Evolutionary conservation across 2,113 vertebrate species (phyloP).

Genomic region (Chascanopsetta lugubris): DNA sequence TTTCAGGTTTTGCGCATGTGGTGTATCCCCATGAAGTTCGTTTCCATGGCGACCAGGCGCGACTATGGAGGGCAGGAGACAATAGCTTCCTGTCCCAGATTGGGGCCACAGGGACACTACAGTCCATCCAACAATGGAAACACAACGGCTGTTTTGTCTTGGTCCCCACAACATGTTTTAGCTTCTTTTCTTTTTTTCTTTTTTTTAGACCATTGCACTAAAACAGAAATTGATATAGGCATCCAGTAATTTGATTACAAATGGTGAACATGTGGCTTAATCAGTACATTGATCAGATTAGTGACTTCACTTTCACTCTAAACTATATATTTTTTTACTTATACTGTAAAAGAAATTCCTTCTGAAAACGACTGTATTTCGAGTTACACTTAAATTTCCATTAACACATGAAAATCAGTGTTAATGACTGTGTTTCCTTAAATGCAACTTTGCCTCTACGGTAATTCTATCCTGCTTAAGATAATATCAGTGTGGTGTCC

Average conservation of each 20-base stretch:
- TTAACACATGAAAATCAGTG: too few relatives aligned
- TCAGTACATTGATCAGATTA: background rate
- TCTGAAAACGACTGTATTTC: too few relatives aligned
- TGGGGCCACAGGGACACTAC: conserved; percentile 51
- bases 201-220: background rate
- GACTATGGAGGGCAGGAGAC: conserved; percentile 46
- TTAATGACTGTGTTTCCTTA: background rate
- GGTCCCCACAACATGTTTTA: conserved; percentile 2
- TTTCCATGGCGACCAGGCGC: conserved; percentile 52
- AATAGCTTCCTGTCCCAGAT: conserved; percentile 70
- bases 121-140: conserved; percentile 47
- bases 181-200: too few relatives aligned
- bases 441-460: background rate
- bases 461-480: background rate
- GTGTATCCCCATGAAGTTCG: conserved; percentile 23
- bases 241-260: background rate
- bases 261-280: background rate
- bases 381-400: too few relatives aligned
- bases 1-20: conserved; percentile 10
- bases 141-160: conserved; percentile 63
- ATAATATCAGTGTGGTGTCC: background rate
- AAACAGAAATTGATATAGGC: background rate
- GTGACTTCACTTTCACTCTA: too few relatives aligned
- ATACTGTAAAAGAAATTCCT: too few relatives aligned
- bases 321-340: too few relatives aligned